Base-by-base conservation (phyloP, 2,888 invertebrate genomes). In the Tiliacea citrago region DNA sequence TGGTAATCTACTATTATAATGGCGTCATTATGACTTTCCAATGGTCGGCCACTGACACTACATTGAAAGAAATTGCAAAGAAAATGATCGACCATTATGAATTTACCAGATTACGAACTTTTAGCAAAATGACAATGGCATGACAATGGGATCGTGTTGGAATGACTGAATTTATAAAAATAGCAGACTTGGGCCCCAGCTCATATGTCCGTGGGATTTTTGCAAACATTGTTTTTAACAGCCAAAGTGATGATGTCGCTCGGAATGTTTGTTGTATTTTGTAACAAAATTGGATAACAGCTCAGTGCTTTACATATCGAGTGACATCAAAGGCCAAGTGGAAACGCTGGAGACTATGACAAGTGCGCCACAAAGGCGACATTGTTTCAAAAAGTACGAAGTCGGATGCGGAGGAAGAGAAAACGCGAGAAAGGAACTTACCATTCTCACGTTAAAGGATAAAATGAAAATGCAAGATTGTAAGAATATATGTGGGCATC, bases 271-370 rank as follows among this genome's bases (percentile, higher is more conserved):
- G 81, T 81, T 77, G 73, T 75, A 85, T 77, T 77, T 77, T 79
- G 76, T 77, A 81, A 82, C 81, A 86, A 88, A 89, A 86, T 89
- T 78, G 88, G 83, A 79, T 88, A 86, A 88, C 81, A 87, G 86
- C 68, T 74, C 63, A 68, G 68, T 81, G 83, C 77, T 91, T 90
- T 90, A 83, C 88, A 90, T 90, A 89, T 89, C 80, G 84, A 88
- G 87, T 87, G 86, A 88, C 85, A 86, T 86, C 87, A 86, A 86
- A 88, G 86, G 79, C 77, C 45, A 79, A 82, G 79, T 78, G 75
- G 69, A 69, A 85, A 72, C 53, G 62, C 61, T 35, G 24, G 73
- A 68, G 61, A 73, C 70, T 69, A 60, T 68, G 71, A 81, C 62
- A 84, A 82, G 45, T 69, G 72, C 66, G 67, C 61, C 60, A 86